Evolutionary conservation across 2,797 vertebrate genomes (phyloP), one percentile per base, ranked within the genome.

Genomic region (Arrhamphus sclerolepis): DNA sequence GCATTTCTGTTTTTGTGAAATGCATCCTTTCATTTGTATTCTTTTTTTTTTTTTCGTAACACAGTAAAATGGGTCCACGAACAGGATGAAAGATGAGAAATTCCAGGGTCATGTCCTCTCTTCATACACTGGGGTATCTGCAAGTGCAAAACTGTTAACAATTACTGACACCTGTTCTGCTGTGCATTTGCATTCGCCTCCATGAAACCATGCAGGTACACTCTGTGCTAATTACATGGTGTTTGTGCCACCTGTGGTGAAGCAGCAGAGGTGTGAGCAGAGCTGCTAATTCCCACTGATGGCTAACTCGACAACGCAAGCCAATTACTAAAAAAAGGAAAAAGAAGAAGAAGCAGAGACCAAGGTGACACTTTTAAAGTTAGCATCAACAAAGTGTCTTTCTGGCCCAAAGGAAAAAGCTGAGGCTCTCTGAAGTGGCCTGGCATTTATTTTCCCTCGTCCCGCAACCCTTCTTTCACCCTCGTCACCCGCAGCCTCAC

Each of bases 381-480:
- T 1, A 22, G 19, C 40, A 13, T 4, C 3, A 11, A 48, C 46
- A 22, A 18, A 46, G 16, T 20, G 42, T 42, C 48, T 59, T 62
- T 47, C 31, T 19, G 6, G 18, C 8, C 1, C 21, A 4, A 51
- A 9, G 51, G 66, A 62, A 26, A 20, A 1, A 54, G 31, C 26
- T 56, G 48, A 47, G 14, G 34, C 13, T 38, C 13, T 1, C 31
- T 44, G 56, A 66, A 28, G 52, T 16, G 6, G 68, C 43, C 61
- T 63, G 72, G 28, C 46, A 38, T 72, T 59, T 72, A 34, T 78
- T 82, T 77, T 70, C 60, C 55, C 75, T 63, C 52, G 61, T 39
- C 10, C 43, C 28, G 31, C 20, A 22, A 7, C 17, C 19, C 21
- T 16, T 7, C n/a, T 9, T 14, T 38, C 6, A 26, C 7, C 14